A percentile compares a stretch with the other conserved stretches of the same genome.
Evolutionary conservation across 2,888 invertebrate genomes (phyloP).

Genomic region (Sicus ferrugineus): DNA sequence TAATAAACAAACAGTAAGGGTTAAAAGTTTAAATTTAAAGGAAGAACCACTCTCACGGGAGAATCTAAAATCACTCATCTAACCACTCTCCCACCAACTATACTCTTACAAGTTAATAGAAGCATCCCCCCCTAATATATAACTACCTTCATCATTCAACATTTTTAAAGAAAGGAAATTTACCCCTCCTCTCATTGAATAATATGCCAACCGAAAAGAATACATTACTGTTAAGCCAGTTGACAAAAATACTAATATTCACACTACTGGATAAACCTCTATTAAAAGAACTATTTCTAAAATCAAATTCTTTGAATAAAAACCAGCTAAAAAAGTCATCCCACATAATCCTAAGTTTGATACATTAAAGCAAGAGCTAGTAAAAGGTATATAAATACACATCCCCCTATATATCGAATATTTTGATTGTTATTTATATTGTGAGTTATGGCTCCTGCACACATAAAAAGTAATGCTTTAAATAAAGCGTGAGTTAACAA

Average conservation of each 20-base stretch:
- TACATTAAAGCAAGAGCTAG: slow-evolving; percentile 72
- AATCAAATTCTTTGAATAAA: slow-evolving; percentile 74
- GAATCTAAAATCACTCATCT: not conserved
- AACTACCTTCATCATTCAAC: slow-evolving; percentile 68
- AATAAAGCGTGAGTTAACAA: slow-evolving; percentile 77
- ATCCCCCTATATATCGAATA: slow-evolving; percentile 69
- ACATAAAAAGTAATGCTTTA: slow-evolving; percentile 78
- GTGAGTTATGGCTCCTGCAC: slow-evolving; percentile 76
- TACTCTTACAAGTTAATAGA: slow-evolving; percentile 42
- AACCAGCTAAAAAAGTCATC: slow-evolving; percentile 72
- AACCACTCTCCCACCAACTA: not conserved
- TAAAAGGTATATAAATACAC: slow-evolving; percentile 70
- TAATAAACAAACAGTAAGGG: no score
- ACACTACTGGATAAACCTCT: slow-evolving; percentile 68
- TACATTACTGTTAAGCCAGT: slow-evolving; percentile 70
- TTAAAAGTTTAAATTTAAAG: no score
- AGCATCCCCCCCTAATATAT: slow-evolving; percentile 66
- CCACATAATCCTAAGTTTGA: no score
- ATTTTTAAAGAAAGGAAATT: slow-evolving; percentile 66
- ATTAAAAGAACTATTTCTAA: slow-evolving; percentile 68
- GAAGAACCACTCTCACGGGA: no score
- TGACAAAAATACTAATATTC: slow-evolving; percentile 67
- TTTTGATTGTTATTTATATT: slow-evolving; percentile 71
- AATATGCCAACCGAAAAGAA: slow-evolving; percentile 69
- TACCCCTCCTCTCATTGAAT: slow-evolving; percentile 66